Base-by-base conservation (phyloP, 2,888 invertebrate species). In the Eupithecia dodoneata region DNA sequence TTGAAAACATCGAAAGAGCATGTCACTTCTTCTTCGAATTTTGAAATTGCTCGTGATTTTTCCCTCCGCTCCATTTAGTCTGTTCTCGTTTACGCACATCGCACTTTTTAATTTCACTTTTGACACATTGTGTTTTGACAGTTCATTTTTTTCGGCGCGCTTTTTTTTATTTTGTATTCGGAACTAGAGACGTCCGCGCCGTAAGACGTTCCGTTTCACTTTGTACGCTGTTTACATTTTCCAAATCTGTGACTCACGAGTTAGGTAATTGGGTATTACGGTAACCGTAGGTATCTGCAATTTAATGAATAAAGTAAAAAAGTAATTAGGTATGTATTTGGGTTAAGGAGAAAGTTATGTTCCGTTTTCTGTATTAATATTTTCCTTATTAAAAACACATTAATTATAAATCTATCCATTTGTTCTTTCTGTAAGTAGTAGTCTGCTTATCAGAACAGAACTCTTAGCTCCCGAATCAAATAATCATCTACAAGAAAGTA, bases 161-260 rank as follows among this genome's bases (percentile, higher is more conserved):
- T 84, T 87, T 89, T 89, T 92, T 73, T 42, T 9, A 5, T 18
- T 18, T 65, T 66, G 15, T 42, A 18, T 45, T 66, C 92, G 93
- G 94, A 94, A 94, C 94, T 94, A 92, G 90, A 83, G 84, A 83
- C 82, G 84, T 75, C 79, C 82, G 86, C 83, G 79, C 82, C 81
- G 83, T 82, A 81, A 83, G 81, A 82, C 87, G 88, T 88, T 87
- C 85, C 91, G 92, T 93, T 93, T 94, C 93, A 94, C 94, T 94
- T 94, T 94, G 74, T 45, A 72, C 71, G 79, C 69, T 78, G 75
- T 81, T 84, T 84, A 84, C 85, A 86, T 86, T 86, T 87, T 86
- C 82, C 81, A 78, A 69, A 75, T 78, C 74, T 75, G 76, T 81
- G 81, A 82, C 47, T 81, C 83, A 82, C 74, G 18, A 70, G 80